Percentiles rank a stretch among this genome's conserved stretches.
Conservation (phyloP, 2,113 vertebrate genomes). For the Nymphicus hollandicus region DNA sequence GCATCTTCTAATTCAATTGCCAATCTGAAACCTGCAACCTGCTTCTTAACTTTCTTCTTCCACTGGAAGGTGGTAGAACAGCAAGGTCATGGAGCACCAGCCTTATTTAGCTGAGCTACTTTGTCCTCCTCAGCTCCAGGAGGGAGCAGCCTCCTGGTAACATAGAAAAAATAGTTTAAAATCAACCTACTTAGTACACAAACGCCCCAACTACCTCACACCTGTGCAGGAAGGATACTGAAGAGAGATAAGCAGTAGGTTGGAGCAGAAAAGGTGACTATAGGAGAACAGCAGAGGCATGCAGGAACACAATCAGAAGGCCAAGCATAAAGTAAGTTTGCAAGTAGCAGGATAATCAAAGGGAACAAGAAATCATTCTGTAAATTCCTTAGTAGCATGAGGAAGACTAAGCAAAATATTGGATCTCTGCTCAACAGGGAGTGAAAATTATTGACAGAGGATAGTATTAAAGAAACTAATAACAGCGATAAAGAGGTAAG, state of each 20-base stretch:
- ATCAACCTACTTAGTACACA: background rate
- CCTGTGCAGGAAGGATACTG: background rate
- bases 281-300: background rate
- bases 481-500: background rate
- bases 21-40: background rate
- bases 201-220: background rate
- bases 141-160: background rate
- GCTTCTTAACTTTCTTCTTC: background rate
- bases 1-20: background rate
- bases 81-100: background rate
- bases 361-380: conserved; percentile 20
- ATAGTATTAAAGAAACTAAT: conserved; percentile 26
- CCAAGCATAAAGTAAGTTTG: background rate
- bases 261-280: background rate
- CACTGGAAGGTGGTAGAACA: background rate
- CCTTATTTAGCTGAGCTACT: background rate
- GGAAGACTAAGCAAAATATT: conserved; percentile 33
- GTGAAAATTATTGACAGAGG: conserved; percentile 2
- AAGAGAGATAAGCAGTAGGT: background rate
- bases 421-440: background rate
- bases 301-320: background rate
- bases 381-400: conserved; percentile 38
- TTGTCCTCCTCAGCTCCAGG: background rate
- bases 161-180: background rate
- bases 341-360: conserved; percentile 16